phyloP scores from a whole-genome alignment of 2,888 invertebrate species.

The Cosmorhoe ocellata region DNA sequence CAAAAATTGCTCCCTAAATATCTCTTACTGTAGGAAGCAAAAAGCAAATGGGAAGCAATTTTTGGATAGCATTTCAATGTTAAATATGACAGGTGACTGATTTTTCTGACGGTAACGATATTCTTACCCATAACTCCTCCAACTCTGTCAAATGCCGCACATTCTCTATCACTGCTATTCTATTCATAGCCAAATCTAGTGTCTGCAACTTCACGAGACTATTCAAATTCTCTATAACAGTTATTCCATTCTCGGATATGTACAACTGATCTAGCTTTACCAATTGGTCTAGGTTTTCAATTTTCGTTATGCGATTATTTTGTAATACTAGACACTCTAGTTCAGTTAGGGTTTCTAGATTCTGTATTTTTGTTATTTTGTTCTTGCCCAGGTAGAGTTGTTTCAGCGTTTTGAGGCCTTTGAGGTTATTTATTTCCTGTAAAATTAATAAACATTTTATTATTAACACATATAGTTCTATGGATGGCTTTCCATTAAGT shows the following conservation, averaged over 20 bases:
- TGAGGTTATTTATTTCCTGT: slow-evolving; percentile 93
- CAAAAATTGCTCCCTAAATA: too few species aligned
- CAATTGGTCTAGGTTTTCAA: slow-evolving; percentile 92
- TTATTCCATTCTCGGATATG: slow-evolving; percentile 95
- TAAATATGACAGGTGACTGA: too few species aligned
- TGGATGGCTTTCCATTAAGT: too few species aligned
- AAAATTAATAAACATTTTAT: slow-evolving; percentile 29
- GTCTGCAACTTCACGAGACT: slow-evolving; percentile 89
- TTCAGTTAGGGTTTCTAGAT: slow-evolving; percentile 87
- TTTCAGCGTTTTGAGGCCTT: slow-evolving; percentile 87
- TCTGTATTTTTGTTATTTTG: slow-evolving; percentile 94
- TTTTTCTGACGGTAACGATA: too few species aligned
- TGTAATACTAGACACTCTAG: slow-evolving; percentile 93
- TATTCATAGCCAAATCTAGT: slow-evolving; percentile 95
- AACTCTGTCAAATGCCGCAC: slow-evolving; percentile 88
- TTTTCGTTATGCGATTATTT: slow-evolving; percentile 93
- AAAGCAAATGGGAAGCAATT: too few species aligned
- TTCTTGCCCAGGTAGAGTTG: slow-evolving; percentile 96
- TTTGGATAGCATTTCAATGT: too few species aligned
- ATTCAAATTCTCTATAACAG: slow-evolving; percentile 88
- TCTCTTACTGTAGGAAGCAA: too few species aligned
- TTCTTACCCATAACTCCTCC: slow-evolving; percentile 97
- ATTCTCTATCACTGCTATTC: slow-evolving; percentile 90
- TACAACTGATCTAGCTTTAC: slow-evolving; percentile 92
- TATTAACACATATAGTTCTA: too few species aligned